These are phyloP conservation scores for Darevskia nairensis DNA, from an alignment of 2,797 vertebrate genomes.

Conservation along the genomic window DNA sequence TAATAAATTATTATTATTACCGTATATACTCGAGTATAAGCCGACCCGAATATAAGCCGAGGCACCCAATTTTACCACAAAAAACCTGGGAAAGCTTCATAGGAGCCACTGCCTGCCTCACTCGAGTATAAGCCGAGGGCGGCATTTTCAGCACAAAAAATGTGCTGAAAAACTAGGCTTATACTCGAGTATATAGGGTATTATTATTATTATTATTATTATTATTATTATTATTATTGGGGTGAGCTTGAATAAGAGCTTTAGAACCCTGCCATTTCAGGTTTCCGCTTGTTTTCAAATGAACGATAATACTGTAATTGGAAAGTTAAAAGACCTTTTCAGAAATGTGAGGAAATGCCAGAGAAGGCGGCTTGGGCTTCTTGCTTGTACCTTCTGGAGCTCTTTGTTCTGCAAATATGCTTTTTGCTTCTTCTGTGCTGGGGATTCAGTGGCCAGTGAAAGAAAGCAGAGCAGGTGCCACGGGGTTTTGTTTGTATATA, in stretches of 20 bases:
- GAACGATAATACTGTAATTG: neutral
- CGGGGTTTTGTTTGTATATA: neutral
- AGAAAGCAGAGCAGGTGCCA: neutral
- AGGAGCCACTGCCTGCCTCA: too few species aligned
- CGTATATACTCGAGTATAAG: too few species aligned
- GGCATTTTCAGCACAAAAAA: too few species aligned
- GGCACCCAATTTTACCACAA: too few species aligned
- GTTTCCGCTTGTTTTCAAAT: neutral
- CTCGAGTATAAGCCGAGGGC: too few species aligned
- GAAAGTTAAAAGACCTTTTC: neutral
- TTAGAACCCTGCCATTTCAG: neutral
- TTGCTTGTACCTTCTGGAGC: neutral
- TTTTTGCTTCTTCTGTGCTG: neutral
- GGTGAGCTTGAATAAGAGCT: neutral
- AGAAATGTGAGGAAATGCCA: neutral
- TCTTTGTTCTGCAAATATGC: neutral
- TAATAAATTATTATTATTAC: too few species aligned
- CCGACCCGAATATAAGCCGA: too few species aligned
- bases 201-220: too few species aligned
- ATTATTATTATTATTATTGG: too few species aligned
- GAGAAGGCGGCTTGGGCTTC: neutral
- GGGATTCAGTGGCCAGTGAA: neutral
- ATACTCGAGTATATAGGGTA: too few species aligned
- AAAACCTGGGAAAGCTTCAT: too few species aligned
- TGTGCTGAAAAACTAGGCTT: too few species aligned